Percentiles rank a stretch among this genome's conserved stretches.
These are phyloP conservation scores for Indicator maculatus DNA, from an alignment of 2,113 vertebrate species.

Conservation along the genomic window DNA sequence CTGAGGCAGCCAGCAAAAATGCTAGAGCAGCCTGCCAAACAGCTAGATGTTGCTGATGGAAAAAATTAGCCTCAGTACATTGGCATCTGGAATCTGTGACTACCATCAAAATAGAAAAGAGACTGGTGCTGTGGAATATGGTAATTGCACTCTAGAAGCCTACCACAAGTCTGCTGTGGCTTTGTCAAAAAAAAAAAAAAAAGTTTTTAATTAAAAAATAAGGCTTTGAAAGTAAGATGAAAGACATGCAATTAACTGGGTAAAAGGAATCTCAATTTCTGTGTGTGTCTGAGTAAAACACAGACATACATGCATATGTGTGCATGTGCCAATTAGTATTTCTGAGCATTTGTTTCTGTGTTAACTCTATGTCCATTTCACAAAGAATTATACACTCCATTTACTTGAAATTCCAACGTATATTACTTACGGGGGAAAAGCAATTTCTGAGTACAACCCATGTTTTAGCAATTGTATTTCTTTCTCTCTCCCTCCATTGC, in stretches of 20 bases:
- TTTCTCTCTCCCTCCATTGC: background rate
- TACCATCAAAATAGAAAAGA: constrained; percentile 33
- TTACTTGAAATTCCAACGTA: constrained; percentile 60
- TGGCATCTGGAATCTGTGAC: constrained; percentile 34
- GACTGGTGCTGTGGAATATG: background rate
- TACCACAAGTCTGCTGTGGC: background rate
- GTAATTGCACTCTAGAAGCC: constrained; percentile 9
- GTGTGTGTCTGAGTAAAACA: background rate
- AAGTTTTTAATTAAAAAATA: constrained; percentile 16
- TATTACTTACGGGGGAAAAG: constrained; percentile 3
- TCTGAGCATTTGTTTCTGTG: constrained; percentile 29
- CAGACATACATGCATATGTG: background rate
- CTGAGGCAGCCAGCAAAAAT: constrained; percentile 30
- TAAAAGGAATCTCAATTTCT: background rate
- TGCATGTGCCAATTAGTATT: background rate
- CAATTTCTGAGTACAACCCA: background rate
- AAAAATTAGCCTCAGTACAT: constrained; percentile 51
- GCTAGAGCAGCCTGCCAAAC: constrained; percentile 46
- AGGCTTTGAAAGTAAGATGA: background rate
- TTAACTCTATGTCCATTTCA: constrained; percentile 43
- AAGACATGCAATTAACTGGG: background rate
- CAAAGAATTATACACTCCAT: constrained; percentile 55
- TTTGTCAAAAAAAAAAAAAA: background rate
- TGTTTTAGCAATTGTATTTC: constrained; percentile 57
- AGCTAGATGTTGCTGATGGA: constrained; percentile 52